Base-by-base conservation (phyloP, 2,113 vertebrate genomes). In the Cisticola juncidis region DNA sequence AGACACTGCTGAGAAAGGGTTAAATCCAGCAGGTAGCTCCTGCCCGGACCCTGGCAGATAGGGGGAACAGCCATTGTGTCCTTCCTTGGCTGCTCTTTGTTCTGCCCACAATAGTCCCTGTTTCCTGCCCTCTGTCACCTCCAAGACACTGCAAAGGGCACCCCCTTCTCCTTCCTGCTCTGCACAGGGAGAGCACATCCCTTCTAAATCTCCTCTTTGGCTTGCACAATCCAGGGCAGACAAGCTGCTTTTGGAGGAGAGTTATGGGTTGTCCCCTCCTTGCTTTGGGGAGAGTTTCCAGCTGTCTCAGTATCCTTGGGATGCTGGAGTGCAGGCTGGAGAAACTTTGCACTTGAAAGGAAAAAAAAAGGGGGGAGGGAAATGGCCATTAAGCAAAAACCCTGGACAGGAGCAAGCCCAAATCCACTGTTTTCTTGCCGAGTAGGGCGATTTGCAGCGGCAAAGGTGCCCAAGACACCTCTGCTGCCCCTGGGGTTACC, bases 61-160 rank as follows among this genome's bases (percentile, higher is more conserved):
- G 61, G 6, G 38, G 47, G 51, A 64, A 87, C 73, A 44, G 84
- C 76, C 53, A 61, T 80, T 88, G 88, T 92, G 89, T 92, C 80
- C 62, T 81, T 82, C 48, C 77, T 89, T 89, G 86, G 62, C 47
- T 65, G 54, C 38, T 72, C 88, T 95, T 95, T 92, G 92, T 96
- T 95, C 81, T 96, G 78, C 88, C 95, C 71, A 96, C 94, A 96
- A 94, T 92, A 81, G 94, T 80, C 88, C 33, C 72, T 2, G 61
- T 81, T 97, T 97, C 96, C 96, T 97, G 96, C 92, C 76, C 85
- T 96, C 61, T 80, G 65, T 91, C 78, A 88, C 61, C 69, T 94
- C 36, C 42, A 81, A 94, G 79, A 89, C 62, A 6, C 36, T 60
- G 69, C 21, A 61, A 68, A 29, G 44, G 86, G 80, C 88, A 93